phyloP scores from a whole-genome alignment of 2,113 vertebrate species.

The Gorsachius goisagi region DNA sequence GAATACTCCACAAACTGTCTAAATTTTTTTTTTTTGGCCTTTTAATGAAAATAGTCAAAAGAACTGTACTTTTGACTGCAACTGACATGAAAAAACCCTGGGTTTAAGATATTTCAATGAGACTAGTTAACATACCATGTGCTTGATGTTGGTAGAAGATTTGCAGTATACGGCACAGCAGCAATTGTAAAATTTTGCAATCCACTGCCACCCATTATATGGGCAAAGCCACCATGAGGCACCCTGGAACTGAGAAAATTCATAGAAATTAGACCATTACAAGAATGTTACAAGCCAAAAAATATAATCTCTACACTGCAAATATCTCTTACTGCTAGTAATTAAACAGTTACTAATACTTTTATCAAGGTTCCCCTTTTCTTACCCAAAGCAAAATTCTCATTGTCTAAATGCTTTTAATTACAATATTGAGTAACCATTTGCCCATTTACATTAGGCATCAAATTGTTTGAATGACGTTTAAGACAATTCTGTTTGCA shows the following conservation, averaged over 20 bases:
- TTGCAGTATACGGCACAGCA: constrained; percentile 91
- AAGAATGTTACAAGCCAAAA: background rate
- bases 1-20: background rate
- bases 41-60: background rate
- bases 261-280: background rate
- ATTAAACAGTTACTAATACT: background rate
- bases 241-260: constrained; percentile 88
- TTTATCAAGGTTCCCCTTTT: background rate
- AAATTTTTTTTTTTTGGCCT: background rate
- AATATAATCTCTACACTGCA: background rate
- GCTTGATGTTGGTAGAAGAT: constrained; percentile 94
- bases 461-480: background rate
- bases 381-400: background rate
- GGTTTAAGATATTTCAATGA: background rate
- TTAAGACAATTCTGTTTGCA: background rate
- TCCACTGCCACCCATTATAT: constrained; percentile 95
- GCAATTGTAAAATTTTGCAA: constrained; percentile 96
- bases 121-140: constrained; percentile 85
- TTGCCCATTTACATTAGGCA: background rate
- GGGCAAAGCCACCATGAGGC: constrained; percentile 96
- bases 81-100: background rate
- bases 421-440: background rate
- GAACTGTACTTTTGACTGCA: background rate
- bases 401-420: background rate
- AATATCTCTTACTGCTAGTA: background rate